Conservation (phyloP, 2,888 invertebrate species). For the Tipula unca region DNA sequence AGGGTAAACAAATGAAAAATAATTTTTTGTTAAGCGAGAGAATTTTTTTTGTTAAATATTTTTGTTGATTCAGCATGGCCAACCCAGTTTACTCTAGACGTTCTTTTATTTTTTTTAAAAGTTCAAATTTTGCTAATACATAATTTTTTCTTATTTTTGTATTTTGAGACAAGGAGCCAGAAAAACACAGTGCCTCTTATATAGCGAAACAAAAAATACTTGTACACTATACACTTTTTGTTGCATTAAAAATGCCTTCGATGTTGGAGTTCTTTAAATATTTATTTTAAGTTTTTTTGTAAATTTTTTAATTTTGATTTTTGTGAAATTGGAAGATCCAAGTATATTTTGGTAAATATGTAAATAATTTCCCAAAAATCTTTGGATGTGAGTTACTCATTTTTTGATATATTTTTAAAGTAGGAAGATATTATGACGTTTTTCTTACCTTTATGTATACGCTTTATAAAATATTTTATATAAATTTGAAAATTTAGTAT, state of each 20-base stretch:
- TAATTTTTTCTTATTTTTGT: background rate
- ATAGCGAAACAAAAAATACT: background rate
- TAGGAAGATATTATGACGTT: background rate
- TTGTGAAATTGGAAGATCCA: background rate
- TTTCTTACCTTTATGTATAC: background rate
- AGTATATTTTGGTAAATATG: background rate
- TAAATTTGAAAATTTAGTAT: background rate
- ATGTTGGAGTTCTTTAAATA: no score
- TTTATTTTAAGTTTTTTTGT: background rate
- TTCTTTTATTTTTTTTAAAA: background rate
- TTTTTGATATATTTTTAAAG: background rate
- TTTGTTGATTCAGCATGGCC: constrained; percentile 3
- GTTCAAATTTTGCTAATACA: constrained; percentile 18
- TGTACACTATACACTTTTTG: background rate
- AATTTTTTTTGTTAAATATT: background rate
- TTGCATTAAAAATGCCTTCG: background rate
- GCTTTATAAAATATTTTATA: background rate
- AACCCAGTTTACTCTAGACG: background rate
- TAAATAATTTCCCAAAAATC: background rate
- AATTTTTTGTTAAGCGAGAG: constrained; percentile 33
- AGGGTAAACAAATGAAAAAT: constrained; percentile 46
- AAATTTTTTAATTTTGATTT: background rate
- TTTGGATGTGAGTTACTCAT: background rate
- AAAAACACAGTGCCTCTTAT: background rate
- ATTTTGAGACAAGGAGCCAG: background rate